Base-by-base conservation (phyloP, 2,113 vertebrate genomes). In the Nyctereutes procyonoides region DNA sequence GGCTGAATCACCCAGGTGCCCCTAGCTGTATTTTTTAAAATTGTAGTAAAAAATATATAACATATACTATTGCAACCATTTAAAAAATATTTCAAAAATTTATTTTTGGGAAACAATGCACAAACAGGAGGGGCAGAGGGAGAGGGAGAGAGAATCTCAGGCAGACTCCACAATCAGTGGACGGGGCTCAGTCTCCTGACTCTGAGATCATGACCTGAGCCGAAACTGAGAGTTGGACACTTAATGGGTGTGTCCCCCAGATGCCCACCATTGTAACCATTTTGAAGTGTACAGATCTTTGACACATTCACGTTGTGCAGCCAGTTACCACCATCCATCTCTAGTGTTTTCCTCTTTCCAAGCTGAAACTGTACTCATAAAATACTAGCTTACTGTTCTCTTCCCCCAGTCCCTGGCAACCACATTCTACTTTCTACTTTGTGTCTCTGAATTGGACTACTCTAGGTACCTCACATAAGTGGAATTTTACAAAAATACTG, bases 401-500 rank as follows among this genome's bases (percentile, higher is more conserved):
- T 77, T 22, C 12, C 19, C 16, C 69, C 26, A 56, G 35, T 56
- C 28, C n/a, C 22, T 56, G 35, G 60, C 51, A 58, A 28, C 80
- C 22, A 58, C 79, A 65, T 76, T 90, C 16, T 90, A 22, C 77
- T 84, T 83, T 95, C 11, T 84, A 43, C 43, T 43, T 43, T 43
- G 32, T 89, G 43, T 90, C 63, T 12, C 1, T 80, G 58, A 90
- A 67, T 76, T 51, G 84, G 48, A 94, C 76, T 92, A 30, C 26
- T 38, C 14, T 48, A 56, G 51, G 58, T 63, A 93, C 32, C 24
- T 28, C 43, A 38, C 32, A 22, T 30, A 79, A 69, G 4, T 74
- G 26, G 51, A 63, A 76, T 89, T 28, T 48, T 76, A 38, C 22
- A 56, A 89, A 89, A 89, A 95, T 84, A 91, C 38, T 93, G 48